Evolutionary conservation across 2,888 invertebrate species (phyloP).

Genomic region (Drosophila hamatofila): DNA sequence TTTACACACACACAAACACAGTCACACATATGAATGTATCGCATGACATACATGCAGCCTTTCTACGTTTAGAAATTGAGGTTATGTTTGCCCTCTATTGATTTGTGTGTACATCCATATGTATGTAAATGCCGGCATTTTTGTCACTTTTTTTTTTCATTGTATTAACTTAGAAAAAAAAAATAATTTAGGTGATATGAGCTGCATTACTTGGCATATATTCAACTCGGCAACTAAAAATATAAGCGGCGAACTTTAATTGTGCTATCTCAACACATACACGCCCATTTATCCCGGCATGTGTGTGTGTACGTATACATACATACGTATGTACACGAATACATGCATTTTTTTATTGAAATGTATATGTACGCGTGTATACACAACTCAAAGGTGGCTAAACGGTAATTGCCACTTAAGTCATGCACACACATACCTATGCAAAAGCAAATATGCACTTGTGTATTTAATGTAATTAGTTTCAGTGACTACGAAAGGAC

Average conservation of each 20-base stretch:
- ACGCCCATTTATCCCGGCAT: conserved; percentile 1
- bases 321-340: conserved; percentile 4
- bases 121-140: conserved; percentile 62
- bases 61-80: conserved; percentile 45
- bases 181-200: conserved; percentile 16
- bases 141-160: conserved; percentile 6
- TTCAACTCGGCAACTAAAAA: conserved; percentile 47
- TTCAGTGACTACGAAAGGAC: background rate
- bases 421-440: conserved; percentile 5
- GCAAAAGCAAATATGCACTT: conserved; percentile 19
- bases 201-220: conserved; percentile 25
- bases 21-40: conserved; percentile 3
- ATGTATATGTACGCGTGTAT: conserved; percentile 8
- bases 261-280: conserved; percentile 41
- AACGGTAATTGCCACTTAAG: conserved; percentile 56
- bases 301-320: conserved; percentile 7
- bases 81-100: conserved; percentile 58
- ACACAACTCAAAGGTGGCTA: conserved; percentile 38
- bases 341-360: conserved; percentile 20
- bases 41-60: conserved; percentile 18
- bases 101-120: conserved; percentile 43
- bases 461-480: conserved; percentile 8
- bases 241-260: conserved; percentile 42
- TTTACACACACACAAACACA: conserved; percentile 31
- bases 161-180: background rate